phyloP scores from a whole-genome alignment of 1,140 invertebrate species.

The Marisa cornuarietis region DNA sequence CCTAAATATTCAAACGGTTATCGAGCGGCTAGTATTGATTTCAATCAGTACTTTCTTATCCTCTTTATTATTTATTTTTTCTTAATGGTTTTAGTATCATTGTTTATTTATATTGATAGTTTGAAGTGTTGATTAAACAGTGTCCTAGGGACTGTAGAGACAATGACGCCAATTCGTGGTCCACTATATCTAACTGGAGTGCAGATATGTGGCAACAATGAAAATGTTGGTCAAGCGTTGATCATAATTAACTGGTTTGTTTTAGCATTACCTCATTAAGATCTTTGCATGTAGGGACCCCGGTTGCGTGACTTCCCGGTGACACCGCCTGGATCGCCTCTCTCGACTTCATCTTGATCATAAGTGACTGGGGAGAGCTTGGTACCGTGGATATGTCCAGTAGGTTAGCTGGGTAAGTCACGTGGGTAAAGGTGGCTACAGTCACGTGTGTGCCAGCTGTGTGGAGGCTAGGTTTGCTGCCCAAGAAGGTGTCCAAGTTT shows the following conservation, averaged over 20 bases:
- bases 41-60: too few relatives aligned
- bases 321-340: slow-evolving; percentile 22
- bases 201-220: neutral
- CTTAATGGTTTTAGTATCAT: too few relatives aligned
- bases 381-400: slow-evolving; percentile 32
- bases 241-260: neutral
- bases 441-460: neutral
- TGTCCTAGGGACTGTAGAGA: too few relatives aligned
- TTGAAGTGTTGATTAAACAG: too few relatives aligned
- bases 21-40: too few relatives aligned
- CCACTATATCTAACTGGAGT: neutral
- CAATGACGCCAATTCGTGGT: neutral
- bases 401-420: slow-evolving; percentile 22
- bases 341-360: slow-evolving; percentile 27
- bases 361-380: slow-evolving; percentile 27
- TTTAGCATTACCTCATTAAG: neutral
- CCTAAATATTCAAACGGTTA: too few relatives aligned
- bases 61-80: too few relatives aligned
- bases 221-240: neutral
- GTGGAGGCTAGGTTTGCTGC: neutral
- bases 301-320: slow-evolving; percentile 13
- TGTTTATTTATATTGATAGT: too few relatives aligned
- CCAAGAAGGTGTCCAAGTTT: neutral
- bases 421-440: neutral
- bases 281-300: slow-evolving; percentile 27